Evolutionary conservation across 2,888 invertebrate genomes (phyloP).

Genomic region (Tromatobia lineatoria): DNA sequence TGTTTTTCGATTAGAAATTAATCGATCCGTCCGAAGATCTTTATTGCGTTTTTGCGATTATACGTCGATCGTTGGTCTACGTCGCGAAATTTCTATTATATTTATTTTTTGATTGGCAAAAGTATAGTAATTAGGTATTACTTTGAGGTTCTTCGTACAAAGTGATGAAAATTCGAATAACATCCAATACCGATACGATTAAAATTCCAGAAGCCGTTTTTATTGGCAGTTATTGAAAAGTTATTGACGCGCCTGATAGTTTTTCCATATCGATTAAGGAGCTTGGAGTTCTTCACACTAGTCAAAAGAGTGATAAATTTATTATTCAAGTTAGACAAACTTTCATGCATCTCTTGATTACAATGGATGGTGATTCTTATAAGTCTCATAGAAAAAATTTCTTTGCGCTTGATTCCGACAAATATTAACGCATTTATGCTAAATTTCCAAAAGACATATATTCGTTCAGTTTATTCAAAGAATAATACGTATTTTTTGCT

Average conservation of each 20-base stretch:
- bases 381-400: too few species aligned
- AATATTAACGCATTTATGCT: too few species aligned
- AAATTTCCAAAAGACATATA: too few species aligned
- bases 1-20: background rate
- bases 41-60: slow-evolving; percentile 5
- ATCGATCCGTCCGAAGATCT: background rate
- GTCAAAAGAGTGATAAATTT: too few species aligned
- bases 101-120: background rate
- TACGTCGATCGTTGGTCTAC: background rate
- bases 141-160: background rate
- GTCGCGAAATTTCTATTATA: background rate
- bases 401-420: too few species aligned
- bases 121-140: background rate
- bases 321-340: too few species aligned
- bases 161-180: background rate
- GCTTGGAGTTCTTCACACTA: too few species aligned
- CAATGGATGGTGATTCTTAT: too few species aligned
- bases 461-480: too few species aligned
- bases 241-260: background rate
- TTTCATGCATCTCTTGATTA: too few species aligned
- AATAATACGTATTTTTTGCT: too few species aligned
- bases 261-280: background rate
- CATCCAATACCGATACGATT: background rate
- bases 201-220: background rate
- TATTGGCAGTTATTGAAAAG: slow-evolving; percentile 4